Base-by-base conservation (phyloP, 2,797 vertebrate genomes). In the Meda fulgida region DNA sequence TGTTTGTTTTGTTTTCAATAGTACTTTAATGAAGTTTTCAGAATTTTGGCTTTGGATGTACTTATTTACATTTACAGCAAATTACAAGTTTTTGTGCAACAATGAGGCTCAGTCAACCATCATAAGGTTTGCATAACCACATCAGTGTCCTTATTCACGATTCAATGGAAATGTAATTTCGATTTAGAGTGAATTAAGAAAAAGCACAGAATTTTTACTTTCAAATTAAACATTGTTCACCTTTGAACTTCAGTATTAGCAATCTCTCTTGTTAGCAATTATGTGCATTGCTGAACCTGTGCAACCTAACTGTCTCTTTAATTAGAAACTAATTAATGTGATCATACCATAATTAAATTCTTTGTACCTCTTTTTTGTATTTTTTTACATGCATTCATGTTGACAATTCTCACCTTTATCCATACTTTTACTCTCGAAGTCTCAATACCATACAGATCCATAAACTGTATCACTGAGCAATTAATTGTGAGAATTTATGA, bases 401-500 rank as follows among this genome's bases (percentile, higher is more conserved):
- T 40, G 19, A 34, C 43, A 77, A 23, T 53, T 53, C 69, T 43
- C n/a, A 67, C 36, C 34, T 60, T 11, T 77, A 58, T 84, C 36
- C 70, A 81, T 34, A 66, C 48, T 87, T 72, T 71, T 70, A 38
- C 18, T 66, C n/a, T 23, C 3, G 2, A 9, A 38, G 43, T 83
- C 58, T 76, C 40, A 69, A 58, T 43, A n/a, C 40, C 63, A 51
- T 51, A 53, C 71, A 65, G 82, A 83, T 81, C 83, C 23, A 83
- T 82, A 84, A 85, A 86, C 76, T 53, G 36, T 81, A 71, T 87
- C 79, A 19, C 78, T 83, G 84, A 51, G 58, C 84, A 71, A 87
- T 88, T 81, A 78, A 88, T 83, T 86, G 63, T 66, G 38, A 83
- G 76, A 87, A 87, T 89, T 90, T 86, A 86, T 85, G 80, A 77